Base-by-base conservation (phyloP, 30 jellyfish, hydroid and myxozoan genomes). In the Sanderia malayensis region DNA sequence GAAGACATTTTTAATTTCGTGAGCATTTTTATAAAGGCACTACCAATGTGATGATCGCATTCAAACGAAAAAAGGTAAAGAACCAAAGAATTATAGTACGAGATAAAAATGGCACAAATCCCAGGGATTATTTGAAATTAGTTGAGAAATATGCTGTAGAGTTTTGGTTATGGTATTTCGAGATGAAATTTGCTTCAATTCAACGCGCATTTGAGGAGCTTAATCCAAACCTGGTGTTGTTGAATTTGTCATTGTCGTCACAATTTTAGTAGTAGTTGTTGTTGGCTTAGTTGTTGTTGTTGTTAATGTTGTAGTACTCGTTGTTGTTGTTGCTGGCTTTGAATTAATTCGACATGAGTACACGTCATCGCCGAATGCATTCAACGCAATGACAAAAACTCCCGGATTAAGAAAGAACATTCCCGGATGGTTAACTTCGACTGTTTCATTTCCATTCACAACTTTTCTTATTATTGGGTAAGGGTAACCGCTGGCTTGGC, bases 311-410 rank as follows among this genome's bases (percentile, higher is more conserved):
- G 71, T 57, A 19, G 94, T 71, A 24, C 86, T 70, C 61, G 94
- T 72, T 46, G 79, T 30, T 55, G 76, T 66, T 31, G 73, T 58
- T 8, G 88, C 64, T 41, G 95, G 45, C 27, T 18, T 58, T 62
- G 60, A 31, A 34, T 33, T 41, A 33, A 67, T 33, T 68, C 71
- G 81, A 46, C 95, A 85, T 1, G 79, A 31, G 67, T 74, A 85
- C 9, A 31, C 91, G 64, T 85, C 95, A 46, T 76, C 76, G 41
- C 95, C 95, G 73, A 74, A 85, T 4, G 95, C 30, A 59, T 70
- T 85, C 79, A 73, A 41, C 7, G 90, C 95, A 45, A 85, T 74
- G 18, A 85, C 70, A 34, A 61, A 49, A 3, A 33, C 90, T 58
- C 95, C 95, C 4, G 77, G 61, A 11, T 47, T 71, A n/a, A 85